Evolutionary conservation across 2,113 vertebrate species (phyloP), one percentile per base, ranked within the genome.

Genomic region (Atrichornis clamosus): DNA sequence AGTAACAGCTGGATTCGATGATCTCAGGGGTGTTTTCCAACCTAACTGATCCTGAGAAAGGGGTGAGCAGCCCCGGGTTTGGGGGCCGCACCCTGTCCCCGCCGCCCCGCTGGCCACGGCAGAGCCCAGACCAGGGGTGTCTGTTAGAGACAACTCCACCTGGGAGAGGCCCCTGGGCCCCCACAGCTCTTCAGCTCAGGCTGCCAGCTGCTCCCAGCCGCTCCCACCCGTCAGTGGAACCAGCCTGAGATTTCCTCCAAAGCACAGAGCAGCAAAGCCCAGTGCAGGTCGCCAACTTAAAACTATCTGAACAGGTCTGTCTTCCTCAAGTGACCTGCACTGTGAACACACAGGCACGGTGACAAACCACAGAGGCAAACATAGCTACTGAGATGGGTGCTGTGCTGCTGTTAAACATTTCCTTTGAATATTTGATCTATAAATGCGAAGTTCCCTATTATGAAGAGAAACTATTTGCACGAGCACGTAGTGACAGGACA

Each of bases 351-450:
- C 13, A 80, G 47, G 15, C 44, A 79, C 0, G 0, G 28, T 21
- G 17, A 60, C 49, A 83, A 93, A 79, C 11, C 20, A 11, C 21
- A 50, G 15, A 58, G 22, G 12, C 28, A 35, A 50, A 85, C 2
- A 4, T 15, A 20, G 35, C 0, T 0, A 33, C 21, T 21, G 58
- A 50, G 39, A 39, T 17, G 33, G 35, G 27, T 19, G 63, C 15
- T 8, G 1, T 23, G 13, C 3, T 67, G 47, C 50, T 73, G 19
- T n/a, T 74, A 46, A 70, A 50, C 9, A 8, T n/a, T 35, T 78
- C 32, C 35, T 67, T 47, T 46, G 20, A 58, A 28, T 62, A 58
- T 30, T 1, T 65, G 3, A 64, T 33, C 32, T 82, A 10, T 11
- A 72, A 67, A 59, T 6, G 7, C 13, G 13, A 50, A 65, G 7